Evolutionary conservation across 2,113 vertebrate species (phyloP), one percentile per base, ranked within the genome.

Genomic region (Apistogramma diplotaenia): DNA sequence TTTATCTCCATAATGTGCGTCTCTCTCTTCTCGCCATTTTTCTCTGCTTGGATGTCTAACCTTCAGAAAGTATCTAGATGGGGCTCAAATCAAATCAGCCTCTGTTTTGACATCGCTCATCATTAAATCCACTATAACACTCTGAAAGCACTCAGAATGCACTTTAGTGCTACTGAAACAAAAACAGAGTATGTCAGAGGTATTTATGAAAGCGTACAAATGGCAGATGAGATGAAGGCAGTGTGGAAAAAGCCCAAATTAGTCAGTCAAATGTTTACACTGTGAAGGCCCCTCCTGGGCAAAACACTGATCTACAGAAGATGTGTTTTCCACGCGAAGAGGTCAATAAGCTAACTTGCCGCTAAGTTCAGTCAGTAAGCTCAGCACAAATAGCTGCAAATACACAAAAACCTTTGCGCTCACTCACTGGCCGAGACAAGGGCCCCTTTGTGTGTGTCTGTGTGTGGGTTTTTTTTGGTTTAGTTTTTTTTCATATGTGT

Each of bases 231-330:
- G 76, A 80, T 40, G 27, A 89, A 84, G 71, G 56, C 72, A 87
- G 58, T 21, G 43, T 80, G 71, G 74, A 70, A 70, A 84, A 61
- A 74, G 25, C 46, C 4, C 16, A 78, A 75, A 88, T 91, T 82
- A 90, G 86, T 82, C 85, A 88, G 46, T 86, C 81, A 85, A 79
- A 87, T 85, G 85, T 82, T 91, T 86, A 76, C 58, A 65, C 80
- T 65, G 29, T 70, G 5, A 74, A 78, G 84, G 16, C 59, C 2
- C 6, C 83, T 61, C 27, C 27, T 11, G 12, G 82, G 85, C 12
- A n/a, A 74, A 79, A 76, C 18, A n/a, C 55, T 74, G 80, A 35
- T 70, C 49, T 71, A 53, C 73, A 19, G 18, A 61, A 49, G 35
- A 76, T 29, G 62, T 43, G 80, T 73, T 85, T 83, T 59, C 16